A percentile compares a stretch with the other conserved stretches of the same genome.
phyloP scores from a whole-genome alignment of 2,888 invertebrate species.

The Synergus japonicus region DNA sequence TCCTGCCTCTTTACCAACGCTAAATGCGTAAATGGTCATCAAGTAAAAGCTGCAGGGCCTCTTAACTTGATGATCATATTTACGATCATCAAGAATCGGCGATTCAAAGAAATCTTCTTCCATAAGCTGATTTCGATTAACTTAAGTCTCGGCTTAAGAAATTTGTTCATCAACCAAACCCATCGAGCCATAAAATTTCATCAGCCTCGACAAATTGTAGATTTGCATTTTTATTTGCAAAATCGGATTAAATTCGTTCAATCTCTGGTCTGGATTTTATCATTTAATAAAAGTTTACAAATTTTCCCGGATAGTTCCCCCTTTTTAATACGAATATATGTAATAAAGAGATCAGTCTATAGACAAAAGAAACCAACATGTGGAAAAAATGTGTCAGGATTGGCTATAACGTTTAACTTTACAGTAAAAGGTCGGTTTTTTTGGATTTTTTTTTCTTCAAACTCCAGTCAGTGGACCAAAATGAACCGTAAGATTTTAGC shows the following conservation, averaged over 20 bases:
- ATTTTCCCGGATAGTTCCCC: no score
- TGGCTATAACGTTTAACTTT: slow-evolving; percentile 58
- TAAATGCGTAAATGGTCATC: slow-evolving; percentile 60
- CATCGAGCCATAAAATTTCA: slow-evolving; percentile 7
- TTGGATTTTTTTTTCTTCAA: slow-evolving; percentile 54
- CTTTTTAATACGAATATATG: neutral
- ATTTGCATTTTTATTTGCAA: neutral
- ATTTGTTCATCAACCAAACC: neutral
- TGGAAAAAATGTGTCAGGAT: slow-evolving; percentile 58
- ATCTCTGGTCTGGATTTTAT: no score
- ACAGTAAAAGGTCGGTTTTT: slow-evolving; percentile 66
- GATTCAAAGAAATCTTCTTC: slow-evolving; percentile 6
- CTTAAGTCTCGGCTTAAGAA: slow-evolving; percentile 22
- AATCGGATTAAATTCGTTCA: neutral
- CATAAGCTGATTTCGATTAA: slow-evolving; percentile 32
- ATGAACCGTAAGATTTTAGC: slow-evolving; percentile 52
- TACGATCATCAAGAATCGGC: slow-evolving; percentile 34
- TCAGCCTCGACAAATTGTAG: slow-evolving; percentile 27
- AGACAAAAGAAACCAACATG: neutral
- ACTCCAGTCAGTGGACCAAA: slow-evolving; percentile 38
- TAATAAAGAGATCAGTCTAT: neutral
- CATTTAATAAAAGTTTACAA: no score
- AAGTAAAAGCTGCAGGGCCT: slow-evolving; percentile 41
- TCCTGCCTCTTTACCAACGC: slow-evolving; percentile 48
- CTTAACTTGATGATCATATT: slow-evolving; percentile 31